Conservation (phyloP, 2,797 vertebrate genomes). For the Coccyzus lansbergi region DNA sequence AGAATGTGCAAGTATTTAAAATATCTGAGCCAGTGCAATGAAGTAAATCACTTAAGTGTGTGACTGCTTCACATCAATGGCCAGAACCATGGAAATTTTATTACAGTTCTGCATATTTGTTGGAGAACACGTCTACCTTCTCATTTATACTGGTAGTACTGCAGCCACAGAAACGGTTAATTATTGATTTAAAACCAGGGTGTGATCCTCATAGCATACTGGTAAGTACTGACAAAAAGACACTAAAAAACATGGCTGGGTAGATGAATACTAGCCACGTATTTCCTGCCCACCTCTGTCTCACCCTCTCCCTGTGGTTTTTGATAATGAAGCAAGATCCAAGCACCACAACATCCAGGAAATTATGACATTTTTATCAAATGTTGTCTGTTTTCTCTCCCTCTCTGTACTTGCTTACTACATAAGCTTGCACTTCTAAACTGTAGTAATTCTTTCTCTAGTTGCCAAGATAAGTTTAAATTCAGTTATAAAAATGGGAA, state of each 20-base stretch:
- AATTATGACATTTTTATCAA: not conserved
- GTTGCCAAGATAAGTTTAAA: slow-evolving; percentile 20
- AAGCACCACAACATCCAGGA: not conserved
- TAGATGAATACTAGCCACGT: not conserved
- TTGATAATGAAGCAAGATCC: not conserved
- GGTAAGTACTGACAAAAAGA: not conserved
- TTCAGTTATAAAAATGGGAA: not conserved
- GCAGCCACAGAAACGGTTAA: not conserved
- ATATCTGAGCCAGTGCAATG: not conserved
- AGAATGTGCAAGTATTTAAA: not conserved
- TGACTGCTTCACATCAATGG: not conserved
- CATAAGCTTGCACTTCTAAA: not conserved
- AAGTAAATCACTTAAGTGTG: not conserved
- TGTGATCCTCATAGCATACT: not conserved
- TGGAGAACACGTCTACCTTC: not conserved
- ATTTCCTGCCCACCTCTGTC: not conserved
- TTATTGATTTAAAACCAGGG: not conserved
- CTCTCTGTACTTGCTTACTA: not conserved
- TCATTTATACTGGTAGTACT: not conserved
- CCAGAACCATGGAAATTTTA: not conserved
- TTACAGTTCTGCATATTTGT: not conserved
- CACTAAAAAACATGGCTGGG: not conserved
- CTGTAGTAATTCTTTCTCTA: not conserved
- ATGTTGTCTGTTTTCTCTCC: slow-evolving; percentile 11
- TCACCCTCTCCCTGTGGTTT: not conserved